Percentiles rank a stretch among this genome's conserved stretches.
phyloP scores from a whole-genome alignment of 2,888 invertebrate species.

The Ariolimax columbianus region DNA sequence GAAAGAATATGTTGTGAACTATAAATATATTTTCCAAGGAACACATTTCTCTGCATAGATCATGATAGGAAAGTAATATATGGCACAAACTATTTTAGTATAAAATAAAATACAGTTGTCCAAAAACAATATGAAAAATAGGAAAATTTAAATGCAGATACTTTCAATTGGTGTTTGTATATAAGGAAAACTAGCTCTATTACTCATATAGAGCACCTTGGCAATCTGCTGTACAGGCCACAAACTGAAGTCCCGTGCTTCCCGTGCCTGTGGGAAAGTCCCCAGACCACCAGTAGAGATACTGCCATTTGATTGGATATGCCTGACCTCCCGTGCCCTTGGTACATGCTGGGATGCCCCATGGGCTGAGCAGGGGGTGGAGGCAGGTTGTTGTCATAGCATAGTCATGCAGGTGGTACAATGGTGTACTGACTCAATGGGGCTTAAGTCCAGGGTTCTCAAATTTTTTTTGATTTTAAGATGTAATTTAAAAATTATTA shows the following conservation, averaged over 20 bases:
- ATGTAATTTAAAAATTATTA: not conserved
- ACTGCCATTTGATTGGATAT: conserved; percentile 55
- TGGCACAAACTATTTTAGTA: not conserved
- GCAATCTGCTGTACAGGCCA: conserved; percentile 57
- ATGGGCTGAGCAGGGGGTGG: conserved; percentile 63
- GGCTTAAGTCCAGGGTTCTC: conserved; percentile 64
- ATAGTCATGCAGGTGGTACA: conserved; percentile 70
- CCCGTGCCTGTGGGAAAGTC: conserved; percentile 69
- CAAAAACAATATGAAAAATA: not conserved
- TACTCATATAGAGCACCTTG: conserved; percentile 23
- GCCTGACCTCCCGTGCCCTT: conserved; percentile 37
- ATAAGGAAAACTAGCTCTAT: not conserved
- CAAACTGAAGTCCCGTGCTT: conserved; percentile 57
- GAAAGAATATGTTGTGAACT: not conserved
- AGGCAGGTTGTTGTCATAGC: conserved; percentile 65
- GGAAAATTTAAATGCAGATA: not conserved
- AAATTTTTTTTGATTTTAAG: conserved; percentile 39
- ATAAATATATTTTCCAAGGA: not conserved
- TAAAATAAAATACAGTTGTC: not conserved
- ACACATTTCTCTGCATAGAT: not conserved
- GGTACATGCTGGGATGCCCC: conserved; percentile 61
- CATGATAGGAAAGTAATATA: not conserved
- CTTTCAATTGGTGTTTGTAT: not conserved
- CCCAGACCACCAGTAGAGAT: conserved; percentile 71
- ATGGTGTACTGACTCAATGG: conserved; percentile 65